phyloP scores from a whole-genome alignment of 2,797 vertebrate genomes.

The Pseudocheirus occidentalis region DNA sequence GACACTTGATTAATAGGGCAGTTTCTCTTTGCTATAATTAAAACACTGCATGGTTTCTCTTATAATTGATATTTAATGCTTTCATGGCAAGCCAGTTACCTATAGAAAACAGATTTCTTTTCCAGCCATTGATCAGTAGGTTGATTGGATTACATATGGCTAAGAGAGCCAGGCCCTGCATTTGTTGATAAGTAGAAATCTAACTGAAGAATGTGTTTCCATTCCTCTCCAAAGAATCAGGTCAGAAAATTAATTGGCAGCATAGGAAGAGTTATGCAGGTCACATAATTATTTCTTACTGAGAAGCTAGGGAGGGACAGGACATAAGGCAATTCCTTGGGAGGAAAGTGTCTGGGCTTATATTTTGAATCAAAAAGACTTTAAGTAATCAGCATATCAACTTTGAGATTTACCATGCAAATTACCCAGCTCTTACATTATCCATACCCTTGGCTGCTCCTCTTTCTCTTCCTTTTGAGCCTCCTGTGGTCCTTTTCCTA shows the following conservation, averaged over 20 bases:
- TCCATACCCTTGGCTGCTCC: constrained; percentile 29
- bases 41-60: constrained; percentile 77
- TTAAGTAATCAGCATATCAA: constrained; percentile 78
- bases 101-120: constrained; percentile 58
- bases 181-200: constrained; percentile 53
- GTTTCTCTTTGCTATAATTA: constrained; percentile 82
- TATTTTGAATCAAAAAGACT: constrained; percentile 78
- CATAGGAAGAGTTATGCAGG: constrained; percentile 73
- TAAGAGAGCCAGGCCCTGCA: constrained; percentile 22
- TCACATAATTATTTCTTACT: constrained; percentile 75
- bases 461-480: not conserved
- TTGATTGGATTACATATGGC: constrained; percentile 15
- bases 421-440: constrained; percentile 63
- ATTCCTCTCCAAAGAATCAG: constrained; percentile 67
- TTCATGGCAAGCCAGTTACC: constrained; percentile 65
- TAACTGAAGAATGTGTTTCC: constrained; percentile 54
- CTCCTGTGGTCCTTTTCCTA: constrained; percentile 36
- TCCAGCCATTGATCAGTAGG: constrained; percentile 54
- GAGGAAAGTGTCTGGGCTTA: constrained; percentile 71
- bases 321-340: constrained; percentile 63
- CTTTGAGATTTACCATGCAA: constrained; percentile 70
- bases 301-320: constrained; percentile 77
- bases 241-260: constrained; percentile 73
- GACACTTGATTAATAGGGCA: constrained; percentile 83
- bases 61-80: constrained; percentile 79